These are phyloP conservation scores for Galeopterus variegatus DNA, from an alignment of 2,113 vertebrate species.

Conservation along the genomic window DNA sequence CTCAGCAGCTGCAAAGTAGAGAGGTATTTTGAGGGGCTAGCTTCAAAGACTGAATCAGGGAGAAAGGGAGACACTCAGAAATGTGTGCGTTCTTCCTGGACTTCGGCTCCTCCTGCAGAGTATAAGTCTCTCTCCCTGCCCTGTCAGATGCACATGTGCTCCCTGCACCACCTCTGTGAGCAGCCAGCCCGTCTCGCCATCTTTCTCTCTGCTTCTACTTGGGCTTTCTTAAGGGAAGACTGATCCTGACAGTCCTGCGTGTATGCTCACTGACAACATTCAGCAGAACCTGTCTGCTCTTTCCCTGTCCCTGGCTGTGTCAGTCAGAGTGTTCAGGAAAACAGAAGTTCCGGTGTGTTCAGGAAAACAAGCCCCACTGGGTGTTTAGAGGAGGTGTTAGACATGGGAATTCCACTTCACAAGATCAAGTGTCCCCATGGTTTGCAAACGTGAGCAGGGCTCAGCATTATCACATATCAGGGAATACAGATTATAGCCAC, in stretches of 20 bases:
- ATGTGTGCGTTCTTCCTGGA: neutral
- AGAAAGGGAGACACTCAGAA: neutral
- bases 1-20: neutral
- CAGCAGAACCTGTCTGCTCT: neutral
- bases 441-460: neutral
- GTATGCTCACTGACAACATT: neutral
- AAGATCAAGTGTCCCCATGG: neutral
- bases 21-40: neutral
- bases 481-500: neutral
- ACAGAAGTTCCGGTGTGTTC: neutral
- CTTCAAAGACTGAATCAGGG: neutral
- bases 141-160: too few relatives aligned
- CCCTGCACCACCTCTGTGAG: neutral
- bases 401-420: neutral
- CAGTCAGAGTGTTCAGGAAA: neutral
- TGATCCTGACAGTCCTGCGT: neutral
- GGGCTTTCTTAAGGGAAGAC: neutral
- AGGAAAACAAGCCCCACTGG: neutral
- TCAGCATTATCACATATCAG: neutral
- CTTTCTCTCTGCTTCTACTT: neutral
- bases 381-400: neutral
- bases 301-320: neutral
- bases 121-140: neutral
- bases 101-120: neutral
- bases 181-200: neutral